Evolutionary conservation across 2,113 vertebrate species (phyloP).

Genomic region (Cheilinus undulatus): DNA sequence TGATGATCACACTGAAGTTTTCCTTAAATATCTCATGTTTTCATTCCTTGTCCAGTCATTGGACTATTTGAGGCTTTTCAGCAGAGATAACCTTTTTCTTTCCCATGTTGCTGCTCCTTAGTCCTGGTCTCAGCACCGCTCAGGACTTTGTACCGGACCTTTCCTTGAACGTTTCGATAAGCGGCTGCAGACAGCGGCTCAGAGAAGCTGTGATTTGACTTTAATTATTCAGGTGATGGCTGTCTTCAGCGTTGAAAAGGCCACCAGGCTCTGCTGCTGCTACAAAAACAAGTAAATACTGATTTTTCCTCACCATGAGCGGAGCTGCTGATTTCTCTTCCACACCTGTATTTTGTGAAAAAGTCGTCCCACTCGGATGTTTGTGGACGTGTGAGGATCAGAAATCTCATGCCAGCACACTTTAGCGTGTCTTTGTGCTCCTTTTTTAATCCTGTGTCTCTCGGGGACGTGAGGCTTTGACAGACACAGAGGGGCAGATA

Average conservation of each 20-base stretch:
- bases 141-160: constrained; percentile 46
- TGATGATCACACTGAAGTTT: no score
- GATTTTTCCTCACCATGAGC: constrained; percentile 29
- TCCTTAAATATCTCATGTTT: no score
- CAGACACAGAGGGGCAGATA: constrained; percentile 49
- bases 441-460: constrained; percentile 25
- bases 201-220: constrained; percentile 43
- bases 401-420: constrained; percentile 6
- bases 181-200: constrained; percentile 36
- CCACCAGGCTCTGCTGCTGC: constrained; percentile 10
- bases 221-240: constrained; percentile 69
- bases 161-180: constrained; percentile 62
- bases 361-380: constrained; percentile 21
- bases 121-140: constrained; percentile 27
- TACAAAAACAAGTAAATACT: constrained; percentile 32
- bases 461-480: constrained; percentile 35
- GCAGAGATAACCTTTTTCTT: no score
- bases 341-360: constrained; percentile 16
- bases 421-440: constrained; percentile 4
- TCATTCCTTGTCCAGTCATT: no score
- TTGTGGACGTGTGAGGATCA: constrained; percentile 18
- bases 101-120: no score
- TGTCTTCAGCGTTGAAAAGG: constrained; percentile 48
- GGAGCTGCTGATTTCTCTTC: constrained; percentile 10
- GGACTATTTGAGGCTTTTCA: no score